Evolutionary conservation across 2,888 invertebrate genomes (phyloP).

Genomic region (Oscheius sp.): DNA sequence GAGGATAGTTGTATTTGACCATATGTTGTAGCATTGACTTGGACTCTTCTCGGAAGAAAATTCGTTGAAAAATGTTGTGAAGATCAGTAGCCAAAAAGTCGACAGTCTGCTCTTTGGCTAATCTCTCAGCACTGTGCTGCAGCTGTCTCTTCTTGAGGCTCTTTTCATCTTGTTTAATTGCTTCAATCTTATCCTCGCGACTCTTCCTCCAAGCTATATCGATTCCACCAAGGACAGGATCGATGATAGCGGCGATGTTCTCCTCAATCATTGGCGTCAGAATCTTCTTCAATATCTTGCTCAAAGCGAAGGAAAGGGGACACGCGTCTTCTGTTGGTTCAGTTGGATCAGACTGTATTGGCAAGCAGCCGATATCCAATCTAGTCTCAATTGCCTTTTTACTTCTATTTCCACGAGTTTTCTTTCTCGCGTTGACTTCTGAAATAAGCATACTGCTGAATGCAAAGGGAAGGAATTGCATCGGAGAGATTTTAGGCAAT

Average conservation of each 20-base stretch:
- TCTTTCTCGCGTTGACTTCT: constrained; percentile 3
- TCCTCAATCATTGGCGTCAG: constrained; percentile 9
- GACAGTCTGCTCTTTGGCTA: background rate
- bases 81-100: constrained; percentile 14
- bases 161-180: background rate
- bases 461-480: background rate
- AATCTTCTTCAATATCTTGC: background rate
- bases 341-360: background rate
- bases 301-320: background rate
- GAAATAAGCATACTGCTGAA: constrained; percentile 8
- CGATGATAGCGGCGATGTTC: background rate
- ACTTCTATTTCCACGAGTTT: background rate
- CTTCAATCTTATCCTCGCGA: background rate
- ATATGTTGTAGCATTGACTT: background rate
- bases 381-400: constrained; percentile 6
- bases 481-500: background rate
- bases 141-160: background rate
- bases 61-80: constrained; percentile 14
- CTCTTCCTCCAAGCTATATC: background rate
- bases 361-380: background rate
- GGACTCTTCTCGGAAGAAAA: constrained; percentile 1
- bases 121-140: constrained; percentile 8
- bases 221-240: background rate
- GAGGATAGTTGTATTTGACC: constrained; percentile 25
- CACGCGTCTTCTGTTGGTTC: background rate